phyloP scores from a whole-genome alignment of 2,113 vertebrate genomes.

The Chionodraco myersi region DNA sequence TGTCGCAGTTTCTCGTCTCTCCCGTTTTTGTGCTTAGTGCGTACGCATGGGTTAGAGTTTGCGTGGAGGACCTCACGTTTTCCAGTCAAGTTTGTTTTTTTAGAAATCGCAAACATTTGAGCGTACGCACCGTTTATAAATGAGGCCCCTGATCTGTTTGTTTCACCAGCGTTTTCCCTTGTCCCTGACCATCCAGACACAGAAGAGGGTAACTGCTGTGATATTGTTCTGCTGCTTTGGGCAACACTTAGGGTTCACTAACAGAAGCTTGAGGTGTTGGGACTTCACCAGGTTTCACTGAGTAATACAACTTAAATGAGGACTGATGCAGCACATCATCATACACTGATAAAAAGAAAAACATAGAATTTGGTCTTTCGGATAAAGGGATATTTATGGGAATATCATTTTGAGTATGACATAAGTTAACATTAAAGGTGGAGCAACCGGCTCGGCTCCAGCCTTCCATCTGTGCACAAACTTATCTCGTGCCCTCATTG shows the following conservation, averaged over 20 bases:
- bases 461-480: too few relatives aligned
- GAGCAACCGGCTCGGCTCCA: too few relatives aligned
- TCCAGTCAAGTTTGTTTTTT: too few relatives aligned
- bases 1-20: too few relatives aligned
- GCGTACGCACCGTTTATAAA: too few relatives aligned
- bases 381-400: neutral
- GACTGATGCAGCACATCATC: neutral
- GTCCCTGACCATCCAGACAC: slow-evolving; percentile 4
- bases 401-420: neutral
- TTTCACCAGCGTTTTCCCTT: slow-evolving; percentile 53
- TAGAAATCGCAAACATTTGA: too few relatives aligned
- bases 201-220: slow-evolving; percentile 66
- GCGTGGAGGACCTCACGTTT: too few relatives aligned
- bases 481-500: too few relatives aligned
- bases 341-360: too few relatives aligned
- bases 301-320: neutral
- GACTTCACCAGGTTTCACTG: neutral
- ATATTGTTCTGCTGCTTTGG: neutral
- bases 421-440: neutral
- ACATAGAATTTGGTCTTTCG: too few relatives aligned
- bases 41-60: too few relatives aligned
- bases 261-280: slow-evolving; percentile 11
- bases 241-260: slow-evolving; percentile 9
- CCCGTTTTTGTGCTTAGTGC: too few relatives aligned
- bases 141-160: slow-evolving; percentile 12